Conservation (phyloP, 1,140 invertebrate genomes). For the Bombyx mandarina region DNA sequence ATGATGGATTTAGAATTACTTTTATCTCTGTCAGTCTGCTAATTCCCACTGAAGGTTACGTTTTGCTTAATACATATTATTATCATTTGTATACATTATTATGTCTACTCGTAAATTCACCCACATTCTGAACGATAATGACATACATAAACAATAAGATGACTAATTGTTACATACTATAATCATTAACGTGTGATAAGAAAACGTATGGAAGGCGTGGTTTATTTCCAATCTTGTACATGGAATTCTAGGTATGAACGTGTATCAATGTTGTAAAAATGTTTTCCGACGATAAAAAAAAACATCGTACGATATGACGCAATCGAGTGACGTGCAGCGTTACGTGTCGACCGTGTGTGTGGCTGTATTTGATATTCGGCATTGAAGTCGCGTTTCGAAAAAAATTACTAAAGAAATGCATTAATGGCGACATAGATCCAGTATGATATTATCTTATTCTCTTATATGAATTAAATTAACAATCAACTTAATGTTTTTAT, state of each 20-base stretch:
- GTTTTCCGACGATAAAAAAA: constrained; percentile 13
- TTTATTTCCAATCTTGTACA: constrained; percentile 18
- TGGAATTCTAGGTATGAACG: constrained; percentile 10
- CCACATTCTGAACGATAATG: constrained; percentile 7
- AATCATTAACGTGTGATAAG: constrained; percentile 11
- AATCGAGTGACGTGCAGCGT: constrained; percentile 40
- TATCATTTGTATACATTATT: no score
- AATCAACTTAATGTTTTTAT: neutral
- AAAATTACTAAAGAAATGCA: neutral
- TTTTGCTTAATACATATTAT: no score
- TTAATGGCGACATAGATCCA: neutral
- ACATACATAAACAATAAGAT: constrained; percentile 15
- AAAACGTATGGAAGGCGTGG: constrained; percentile 13
- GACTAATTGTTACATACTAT: constrained; percentile 15
- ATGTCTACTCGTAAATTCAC: no score
- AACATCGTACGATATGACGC: constrained; percentile 56
- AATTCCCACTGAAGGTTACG: no score
- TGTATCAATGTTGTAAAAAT: constrained; percentile 4
- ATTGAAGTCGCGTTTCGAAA: neutral
- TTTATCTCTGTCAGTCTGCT: no score
- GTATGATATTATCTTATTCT: neutral
- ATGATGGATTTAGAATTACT: no score
- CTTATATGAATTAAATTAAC: neutral
- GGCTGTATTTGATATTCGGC: neutral
- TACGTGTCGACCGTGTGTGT: constrained; percentile 15